Evolutionary conservation across 2,888 invertebrate species (phyloP), one percentile per base, ranked within the genome.

Genomic region (Aspidiotus rigidus): DNA sequence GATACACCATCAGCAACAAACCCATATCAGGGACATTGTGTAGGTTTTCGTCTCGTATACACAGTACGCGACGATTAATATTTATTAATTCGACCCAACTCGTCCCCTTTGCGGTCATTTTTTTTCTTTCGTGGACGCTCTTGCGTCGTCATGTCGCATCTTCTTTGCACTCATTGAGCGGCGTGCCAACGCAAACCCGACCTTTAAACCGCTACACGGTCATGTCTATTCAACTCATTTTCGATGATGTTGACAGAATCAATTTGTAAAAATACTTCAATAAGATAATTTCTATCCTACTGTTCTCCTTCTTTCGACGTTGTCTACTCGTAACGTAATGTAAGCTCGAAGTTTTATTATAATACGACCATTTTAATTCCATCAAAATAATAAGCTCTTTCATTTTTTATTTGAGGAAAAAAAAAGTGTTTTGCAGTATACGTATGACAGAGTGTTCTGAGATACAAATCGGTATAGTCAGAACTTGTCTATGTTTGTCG

Each of bases 71-170:
- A 28, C 28, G 66, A 66, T 66, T 66, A 66, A 66, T 59, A 66
- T 66, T 66, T 66, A 66, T 66, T 66, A 66, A 66, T 66, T 66
- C 66, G 66, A 66, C 66, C 66, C 57, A 59, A 64, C 59, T 66
- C 57, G 59, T 57, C 66, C 66, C 49, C 44, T 56, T 66, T 66
- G 41, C 28, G 28, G 44, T 55, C 56, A 57, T 16, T 66, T 57
- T 66, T 66, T 57, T 66, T 13, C 28, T 17, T n/a, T 9, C 57
- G 57, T 9, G 8, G 9, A 16, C 28, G n/a, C 28, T 28, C 10
- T 60, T 60, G 13, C 17, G 9, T 60, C 9, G 11, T n/a, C 28
- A 28, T 28, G 28, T 28, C 5, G 28, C 28, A 28, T 28, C 28
- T 28, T 28, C 28, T 28, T 28, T 28, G 28, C 28, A 28, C 28